Percentiles rank a stretch among this genome's conserved stretches.
Conservation (phyloP, 2,888 invertebrate species). For the Lymantria monacha region DNA sequence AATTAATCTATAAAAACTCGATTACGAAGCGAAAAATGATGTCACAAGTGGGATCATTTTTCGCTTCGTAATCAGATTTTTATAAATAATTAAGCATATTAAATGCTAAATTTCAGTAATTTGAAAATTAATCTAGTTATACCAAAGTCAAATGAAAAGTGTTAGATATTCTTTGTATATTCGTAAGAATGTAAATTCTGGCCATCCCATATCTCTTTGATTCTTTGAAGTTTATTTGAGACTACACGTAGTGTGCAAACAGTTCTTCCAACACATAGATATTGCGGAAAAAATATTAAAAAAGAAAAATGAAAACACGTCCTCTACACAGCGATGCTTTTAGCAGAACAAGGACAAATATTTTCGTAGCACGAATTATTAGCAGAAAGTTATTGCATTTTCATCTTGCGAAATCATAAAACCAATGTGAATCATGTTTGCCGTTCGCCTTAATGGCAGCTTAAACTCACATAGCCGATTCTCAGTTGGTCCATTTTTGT, state of each 20-base stretch:
- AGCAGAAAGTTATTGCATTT: constrained; percentile 24
- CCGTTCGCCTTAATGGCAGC: constrained; percentile 11
- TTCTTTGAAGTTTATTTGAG: no score
- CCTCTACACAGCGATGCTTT: constrained; percentile 40
- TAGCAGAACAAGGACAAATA: constrained; percentile 32
- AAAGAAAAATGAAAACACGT: constrained; percentile 50
- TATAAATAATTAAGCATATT: no score
- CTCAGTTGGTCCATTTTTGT: constrained; percentile 11
- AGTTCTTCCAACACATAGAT: constrained; percentile 7
- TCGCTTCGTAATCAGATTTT: no score
- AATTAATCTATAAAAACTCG: no score
- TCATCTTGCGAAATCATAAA: constrained; percentile 23
- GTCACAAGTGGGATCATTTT: no score
- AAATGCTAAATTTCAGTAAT: no score
- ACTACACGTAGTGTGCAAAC: constrained; percentile 1
- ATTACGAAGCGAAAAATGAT: no score
- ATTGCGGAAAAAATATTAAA: constrained; percentile 53
- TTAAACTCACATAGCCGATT: constrained; percentile 26
- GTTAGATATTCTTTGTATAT: no score
- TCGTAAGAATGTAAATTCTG: no score
- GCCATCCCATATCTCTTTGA: no score
- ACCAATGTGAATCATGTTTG: constrained; percentile 26
- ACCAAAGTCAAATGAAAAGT: no score
- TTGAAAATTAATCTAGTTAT: no score
- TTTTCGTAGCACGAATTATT: constrained; percentile 50